Conservation (phyloP, 35 echinoderm and acorn worm genomes). For the Ophioderma brevispina region DNA sequence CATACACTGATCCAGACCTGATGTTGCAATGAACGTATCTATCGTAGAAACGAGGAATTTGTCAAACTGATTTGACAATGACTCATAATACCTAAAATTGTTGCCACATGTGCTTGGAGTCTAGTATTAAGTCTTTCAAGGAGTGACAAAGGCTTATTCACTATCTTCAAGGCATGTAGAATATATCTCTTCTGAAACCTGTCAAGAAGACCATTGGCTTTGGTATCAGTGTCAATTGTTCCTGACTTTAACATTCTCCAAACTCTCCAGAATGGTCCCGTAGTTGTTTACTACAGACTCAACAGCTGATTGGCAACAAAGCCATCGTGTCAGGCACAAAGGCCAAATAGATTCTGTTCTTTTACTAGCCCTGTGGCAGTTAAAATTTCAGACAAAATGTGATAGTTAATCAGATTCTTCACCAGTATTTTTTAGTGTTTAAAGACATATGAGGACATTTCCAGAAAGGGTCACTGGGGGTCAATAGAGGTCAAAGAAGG, state of each 20-base stretch:
- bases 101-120: slow-evolving; percentile 14
- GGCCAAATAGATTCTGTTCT: slow-evolving; percentile 20
- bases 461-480: no score
- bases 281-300: slow-evolving; percentile 54
- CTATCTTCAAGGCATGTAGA: slow-evolving; percentile 40
- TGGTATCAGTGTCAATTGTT: slow-evolving; percentile 22
- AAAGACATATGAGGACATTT: no score
- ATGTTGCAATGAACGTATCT: background rate
- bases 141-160: slow-evolving; percentile 38
- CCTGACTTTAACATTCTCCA: slow-evolving; percentile 40
- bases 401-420: no score
- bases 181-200: slow-evolving; percentile 53
- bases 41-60: background rate
- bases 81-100: slow-evolving; percentile 46
- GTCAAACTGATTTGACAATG: slow-evolving; percentile 20
- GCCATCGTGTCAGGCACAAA: slow-evolving; percentile 56
- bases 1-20: no score
- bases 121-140: slow-evolving; percentile 37
- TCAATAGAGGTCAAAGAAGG: no score
- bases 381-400: no score
- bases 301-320: slow-evolving; percentile 20
- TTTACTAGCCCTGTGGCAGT: no score
- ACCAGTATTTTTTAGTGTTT: no score
- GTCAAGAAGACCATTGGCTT: slow-evolving; percentile 57
- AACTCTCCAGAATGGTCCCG: slow-evolving; percentile 22